A percentile compares a stretch with the other conserved stretches of the same genome.
phyloP scores from a whole-genome alignment of 1,140 invertebrate genomes.

The Melitaea cinxia region DNA sequence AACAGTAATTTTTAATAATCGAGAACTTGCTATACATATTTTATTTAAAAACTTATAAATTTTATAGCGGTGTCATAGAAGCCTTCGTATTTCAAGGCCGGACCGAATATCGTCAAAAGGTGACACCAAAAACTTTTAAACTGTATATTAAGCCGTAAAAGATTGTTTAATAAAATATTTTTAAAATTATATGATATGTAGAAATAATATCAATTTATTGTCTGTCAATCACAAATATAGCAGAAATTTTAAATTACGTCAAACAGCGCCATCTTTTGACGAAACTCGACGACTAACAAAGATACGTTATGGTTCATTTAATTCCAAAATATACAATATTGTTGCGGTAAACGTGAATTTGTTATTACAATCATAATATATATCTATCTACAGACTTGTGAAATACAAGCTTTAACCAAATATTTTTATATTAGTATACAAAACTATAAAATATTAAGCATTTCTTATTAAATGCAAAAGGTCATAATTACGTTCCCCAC shows the following conservation, averaged over 20 bases:
- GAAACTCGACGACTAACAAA: not conserved
- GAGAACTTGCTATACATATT: not conserved
- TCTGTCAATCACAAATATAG: slow-evolving; percentile 2
- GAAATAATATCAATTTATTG: slow-evolving; percentile 11
- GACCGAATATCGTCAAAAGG: not conserved
- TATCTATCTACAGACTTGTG: slow-evolving; percentile 8
- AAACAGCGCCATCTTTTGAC: slow-evolving; percentile 3
- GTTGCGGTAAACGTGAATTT: slow-evolving; percentile 3
- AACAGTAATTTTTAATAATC: not conserved
- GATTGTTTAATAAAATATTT: not conserved
- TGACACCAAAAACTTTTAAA: not conserved
- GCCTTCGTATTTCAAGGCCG: not conserved
- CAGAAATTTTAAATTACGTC: not conserved
- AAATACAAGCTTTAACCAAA: slow-evolving; percentile 4
- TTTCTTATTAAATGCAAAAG: not conserved
- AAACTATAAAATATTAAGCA: not conserved
- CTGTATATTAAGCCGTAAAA: not conserved
- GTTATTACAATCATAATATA: slow-evolving; percentile 5
- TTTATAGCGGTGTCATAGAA: not conserved
- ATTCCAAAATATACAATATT: slow-evolving; percentile 6
- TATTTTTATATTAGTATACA: not conserved
- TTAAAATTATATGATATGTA: slow-evolving; percentile 9
- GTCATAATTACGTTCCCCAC: not conserved
- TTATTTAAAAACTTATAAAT: not conserved
- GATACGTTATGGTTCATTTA: not conserved